Conservation (phyloP, 2,888 invertebrate genomes). For the Metacarcinus magister region DNA sequence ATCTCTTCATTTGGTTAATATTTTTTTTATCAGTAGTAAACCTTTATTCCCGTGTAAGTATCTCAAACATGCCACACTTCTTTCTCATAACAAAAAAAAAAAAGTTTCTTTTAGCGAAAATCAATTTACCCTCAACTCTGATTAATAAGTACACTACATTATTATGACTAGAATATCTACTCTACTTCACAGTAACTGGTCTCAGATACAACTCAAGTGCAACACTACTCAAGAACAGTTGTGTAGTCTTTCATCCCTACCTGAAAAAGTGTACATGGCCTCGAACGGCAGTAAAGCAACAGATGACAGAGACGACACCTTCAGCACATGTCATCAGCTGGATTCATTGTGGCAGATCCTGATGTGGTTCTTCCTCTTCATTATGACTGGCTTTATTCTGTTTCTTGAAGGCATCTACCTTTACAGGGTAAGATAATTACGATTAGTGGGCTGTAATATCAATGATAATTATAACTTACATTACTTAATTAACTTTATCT, state of each 20-base stretch:
- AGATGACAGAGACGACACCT: not conserved
- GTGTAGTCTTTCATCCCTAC: not conserved
- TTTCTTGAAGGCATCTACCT: not conserved
- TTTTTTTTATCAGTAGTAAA: too few relatives aligned
- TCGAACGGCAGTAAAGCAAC: not conserved
- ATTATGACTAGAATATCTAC: not conserved
- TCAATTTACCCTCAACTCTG: too few relatives aligned
- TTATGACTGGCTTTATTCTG: not conserved
- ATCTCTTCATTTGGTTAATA: too few relatives aligned
- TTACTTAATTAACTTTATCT: too few relatives aligned
- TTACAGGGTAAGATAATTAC: not conserved
- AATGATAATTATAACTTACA: too few relatives aligned
- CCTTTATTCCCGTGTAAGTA: too few relatives aligned
- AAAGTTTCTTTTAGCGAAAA: too few relatives aligned
- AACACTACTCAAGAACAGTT: conserved; percentile 35
- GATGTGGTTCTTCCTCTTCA: not conserved
- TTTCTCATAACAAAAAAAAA: too few relatives aligned
- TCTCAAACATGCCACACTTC: too few relatives aligned
- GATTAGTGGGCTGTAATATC: not conserved
- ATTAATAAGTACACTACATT: too few relatives aligned
- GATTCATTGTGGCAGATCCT: not conserved
- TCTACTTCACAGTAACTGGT: conserved; percentile 63
- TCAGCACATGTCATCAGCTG: not conserved
- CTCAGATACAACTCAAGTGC: conserved; percentile 43
- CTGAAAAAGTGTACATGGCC: not conserved